Conservation (phyloP, 2,113 vertebrate genomes). For the Pampusana beccarii region DNA sequence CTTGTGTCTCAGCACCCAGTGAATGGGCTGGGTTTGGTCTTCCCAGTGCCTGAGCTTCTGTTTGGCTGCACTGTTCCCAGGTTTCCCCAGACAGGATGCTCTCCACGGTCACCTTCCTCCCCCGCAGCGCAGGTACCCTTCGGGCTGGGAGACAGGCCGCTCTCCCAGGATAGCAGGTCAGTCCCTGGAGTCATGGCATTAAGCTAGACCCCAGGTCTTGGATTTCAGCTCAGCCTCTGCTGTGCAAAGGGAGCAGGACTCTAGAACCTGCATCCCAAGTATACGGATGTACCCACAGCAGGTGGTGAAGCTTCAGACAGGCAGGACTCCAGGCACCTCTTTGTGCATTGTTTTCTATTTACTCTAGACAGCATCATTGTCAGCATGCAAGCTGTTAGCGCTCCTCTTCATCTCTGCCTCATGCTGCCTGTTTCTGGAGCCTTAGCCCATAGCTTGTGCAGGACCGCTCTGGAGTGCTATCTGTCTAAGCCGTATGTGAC, state of each 20-base stretch:
- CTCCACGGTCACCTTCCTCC: neutral
- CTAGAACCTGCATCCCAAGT: neutral
- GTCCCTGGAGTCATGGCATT: neutral
- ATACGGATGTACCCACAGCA: neutral
- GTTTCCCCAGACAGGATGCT: neutral
- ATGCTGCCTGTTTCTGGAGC: neutral
- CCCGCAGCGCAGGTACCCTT: rapidly evolving
- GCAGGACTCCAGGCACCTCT: neutral
- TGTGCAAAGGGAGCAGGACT: neutral
- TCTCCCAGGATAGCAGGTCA: neutral
- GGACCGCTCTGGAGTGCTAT: neutral
- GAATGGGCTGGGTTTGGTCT: neutral
- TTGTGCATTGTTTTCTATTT: neutral
- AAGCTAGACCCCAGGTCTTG: neutral
- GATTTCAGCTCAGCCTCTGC: neutral
- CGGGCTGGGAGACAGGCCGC: neutral
- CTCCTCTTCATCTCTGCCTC: neutral
- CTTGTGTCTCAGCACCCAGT: neutral
- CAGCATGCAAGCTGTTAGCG: rapidly evolving
- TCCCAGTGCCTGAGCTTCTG: neutral
- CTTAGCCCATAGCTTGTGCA: neutral
- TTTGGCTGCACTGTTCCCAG: neutral
- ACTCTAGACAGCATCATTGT: neutral
- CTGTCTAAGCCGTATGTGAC: neutral
- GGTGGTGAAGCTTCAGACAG: neutral